Percentiles rank a stretch among this genome's conserved stretches.
Evolutionary conservation across 1,140 invertebrate genomes (phyloP).

Genomic region (Drosophila teissieri): DNA sequence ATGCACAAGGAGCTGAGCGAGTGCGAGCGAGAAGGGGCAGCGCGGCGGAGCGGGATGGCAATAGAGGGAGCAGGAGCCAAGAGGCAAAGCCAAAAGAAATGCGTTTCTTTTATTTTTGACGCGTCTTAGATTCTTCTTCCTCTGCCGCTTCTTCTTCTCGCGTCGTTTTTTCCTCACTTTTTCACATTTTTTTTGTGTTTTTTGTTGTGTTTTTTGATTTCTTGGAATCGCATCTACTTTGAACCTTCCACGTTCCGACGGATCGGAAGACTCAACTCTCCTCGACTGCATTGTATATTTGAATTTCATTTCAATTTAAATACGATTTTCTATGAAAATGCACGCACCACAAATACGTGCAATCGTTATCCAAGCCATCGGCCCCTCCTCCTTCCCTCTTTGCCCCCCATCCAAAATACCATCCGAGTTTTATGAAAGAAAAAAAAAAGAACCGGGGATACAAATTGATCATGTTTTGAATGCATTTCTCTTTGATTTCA

Average conservation of each 20-base stretch:
- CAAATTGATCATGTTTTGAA: constrained; percentile 52
- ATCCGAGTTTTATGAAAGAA: constrained; percentile 2
- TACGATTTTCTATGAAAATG: constrained; percentile 83
- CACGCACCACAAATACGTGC: constrained; percentile 73
- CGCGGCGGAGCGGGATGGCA: constrained; percentile 3
- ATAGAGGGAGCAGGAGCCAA: constrained; percentile 18
- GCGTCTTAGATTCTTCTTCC: constrained; percentile 77
- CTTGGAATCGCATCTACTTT: constrained; percentile 79
- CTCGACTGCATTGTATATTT: constrained; percentile 76
- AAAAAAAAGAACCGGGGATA: not conserved
- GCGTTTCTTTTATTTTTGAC: constrained; percentile 79
- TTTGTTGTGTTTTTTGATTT: constrained; percentile 68
- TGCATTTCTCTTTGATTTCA: constrained; percentile 44
- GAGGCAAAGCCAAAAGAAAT: constrained; percentile 64
- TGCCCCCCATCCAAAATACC: not conserved
- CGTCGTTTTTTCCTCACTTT: constrained; percentile 2
- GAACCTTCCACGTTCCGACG: constrained; percentile 70
- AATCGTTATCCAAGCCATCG: constrained; percentile 24
- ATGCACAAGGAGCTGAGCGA: constrained; percentile 34
- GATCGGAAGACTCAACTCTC: constrained; percentile 42
- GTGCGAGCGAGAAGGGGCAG: constrained; percentile 1
- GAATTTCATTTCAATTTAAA: constrained; percentile 83
- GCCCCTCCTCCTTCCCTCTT: not conserved
- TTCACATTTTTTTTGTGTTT: constrained; percentile 2
- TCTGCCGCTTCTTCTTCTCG: constrained; percentile 5